A percentile compares a stretch with the other conserved stretches of the same genome.
Conservation (phyloP, 2,888 invertebrate genomes). For the Aphrophora alni region DNA sequence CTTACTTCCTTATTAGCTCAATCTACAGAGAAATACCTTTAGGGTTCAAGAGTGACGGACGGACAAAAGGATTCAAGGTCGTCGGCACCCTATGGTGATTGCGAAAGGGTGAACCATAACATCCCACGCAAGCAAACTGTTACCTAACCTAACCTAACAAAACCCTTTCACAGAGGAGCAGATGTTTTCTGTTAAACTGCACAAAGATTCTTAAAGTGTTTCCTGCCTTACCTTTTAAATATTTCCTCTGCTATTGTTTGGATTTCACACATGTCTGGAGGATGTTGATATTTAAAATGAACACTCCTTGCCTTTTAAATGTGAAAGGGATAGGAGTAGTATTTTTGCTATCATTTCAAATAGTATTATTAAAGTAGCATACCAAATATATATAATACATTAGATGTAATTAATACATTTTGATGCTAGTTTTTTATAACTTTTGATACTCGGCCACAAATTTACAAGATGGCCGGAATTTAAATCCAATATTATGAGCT, state of each 20-base stretch:
- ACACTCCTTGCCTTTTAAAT: neutral
- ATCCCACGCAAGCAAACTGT: neutral
- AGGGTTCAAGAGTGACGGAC: neutral
- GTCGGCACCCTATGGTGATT: neutral
- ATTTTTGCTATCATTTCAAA: too few relatives aligned
- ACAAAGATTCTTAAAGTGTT: too few relatives aligned
- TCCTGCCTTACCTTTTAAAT: neutral
- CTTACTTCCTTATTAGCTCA: neutral
- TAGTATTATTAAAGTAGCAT: too few relatives aligned
- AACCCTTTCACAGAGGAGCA: neutral
- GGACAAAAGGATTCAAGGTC: neutral
- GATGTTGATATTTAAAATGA: neutral
- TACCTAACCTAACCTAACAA: slow-evolving; percentile 9
- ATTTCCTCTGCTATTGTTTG: neutral
- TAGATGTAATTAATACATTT: too few relatives aligned
- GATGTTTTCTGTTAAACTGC: neutral
- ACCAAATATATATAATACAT: too few relatives aligned
- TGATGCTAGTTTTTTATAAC: too few relatives aligned
- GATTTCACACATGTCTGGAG: neutral
- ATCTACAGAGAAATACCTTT: neutral
- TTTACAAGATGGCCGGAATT: too few relatives aligned
- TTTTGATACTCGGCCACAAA: too few relatives aligned
- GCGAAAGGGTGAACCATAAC: slow-evolving; percentile 3
- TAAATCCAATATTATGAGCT: too few relatives aligned
- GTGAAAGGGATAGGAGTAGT: neutral